Evolutionary conservation across 2,797 vertebrate genomes (phyloP), one percentile per base, ranked within the genome.

Genomic region (Myoxocephalus aenaeus): DNA sequence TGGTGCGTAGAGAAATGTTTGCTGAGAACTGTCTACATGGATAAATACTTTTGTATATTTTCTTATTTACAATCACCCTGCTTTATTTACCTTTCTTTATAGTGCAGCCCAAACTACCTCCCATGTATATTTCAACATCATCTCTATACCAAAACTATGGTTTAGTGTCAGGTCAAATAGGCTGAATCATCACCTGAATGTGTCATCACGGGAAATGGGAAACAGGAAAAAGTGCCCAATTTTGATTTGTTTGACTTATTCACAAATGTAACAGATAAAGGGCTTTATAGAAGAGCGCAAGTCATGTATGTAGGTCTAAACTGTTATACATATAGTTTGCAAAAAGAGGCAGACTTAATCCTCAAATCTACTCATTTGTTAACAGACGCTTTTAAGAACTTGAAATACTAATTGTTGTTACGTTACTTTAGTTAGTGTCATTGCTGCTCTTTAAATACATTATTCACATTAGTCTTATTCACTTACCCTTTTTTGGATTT

Each of bases 11-110:
- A 79, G 70, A 75, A 81, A 62, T 77, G 63, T 84, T 89, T 80
- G 67, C 56, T 69, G 71, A 65, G 79, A 77, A 66, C 70, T 59
- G 70, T 79, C 77, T 80, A 14, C 71, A 63, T 79, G 70, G 57
- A 77, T 83, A 82, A 80, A 87, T 71, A 73, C 11, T 67, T 83
- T 29, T 70, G 73, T 27, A 70, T 70, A 27, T 66, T 72, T 25
- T 80, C 38, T 77, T 75, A 71, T 80, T 84, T 77, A 73, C 65
- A 75, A 80, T 75, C 59, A 62, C 7, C 48, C 29, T 63, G 15
- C 59, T 84, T 73, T 51, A 71, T 63, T 62, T 48, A 36, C 25
- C 20, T 56, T 53, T 63, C 73, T 78, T 85, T 53, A 65, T 40
- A 10, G 32, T 6, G 18, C 53, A 20, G 11, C 77, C 12, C 65